phyloP scores from a whole-genome alignment of 2,113 vertebrate species.

The human (Homo sapiens) region GRCh38 chr20:57741501-57742000 shows the following conservation, averaged over 20 bases:
- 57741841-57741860: fast-evolving
- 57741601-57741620: fast-evolving
- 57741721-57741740: neutral
- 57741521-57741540: fast-evolving
- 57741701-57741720: too few relatives aligned
- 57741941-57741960: fast-evolving
- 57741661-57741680: fast-evolving
- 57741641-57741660: neutral
- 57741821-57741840: too few relatives aligned
- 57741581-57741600: fast-evolving
- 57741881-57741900: neutral
- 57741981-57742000: fast-evolving
- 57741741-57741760: neutral
- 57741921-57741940: fast-evolving
- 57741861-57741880: neutral
- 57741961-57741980: fast-evolving
- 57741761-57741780: fast-evolving
- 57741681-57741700: neutral
- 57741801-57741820: neutral
- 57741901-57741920: neutral
- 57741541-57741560: neutral
- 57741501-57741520: fast-evolving
- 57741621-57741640: fast-evolving
- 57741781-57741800: neutral
- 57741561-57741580: too few relatives aligned